phyloP scores from a whole-genome alignment of 1,140 invertebrate species.

The Drosophila nikananu region DNA sequence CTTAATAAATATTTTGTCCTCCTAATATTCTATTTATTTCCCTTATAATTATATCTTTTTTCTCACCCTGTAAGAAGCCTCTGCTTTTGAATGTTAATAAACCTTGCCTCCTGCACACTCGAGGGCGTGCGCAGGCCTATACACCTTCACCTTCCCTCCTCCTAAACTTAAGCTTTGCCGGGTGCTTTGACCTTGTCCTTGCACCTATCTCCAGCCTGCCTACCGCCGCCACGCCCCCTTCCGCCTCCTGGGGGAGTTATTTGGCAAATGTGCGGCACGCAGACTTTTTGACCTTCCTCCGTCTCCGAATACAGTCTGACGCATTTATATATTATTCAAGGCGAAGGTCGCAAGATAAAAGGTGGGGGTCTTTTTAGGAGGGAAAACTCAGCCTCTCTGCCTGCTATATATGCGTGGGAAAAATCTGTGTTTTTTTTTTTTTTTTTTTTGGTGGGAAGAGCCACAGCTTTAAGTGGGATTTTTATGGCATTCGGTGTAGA shows the following conservation, averaged over 20 bases:
- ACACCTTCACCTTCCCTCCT: not conserved
- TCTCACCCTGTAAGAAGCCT: constrained; percentile 15
- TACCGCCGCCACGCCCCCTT: constrained; percentile 12
- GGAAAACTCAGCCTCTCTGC: not conserved
- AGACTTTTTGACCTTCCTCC: constrained; percentile 54
- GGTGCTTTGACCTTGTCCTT: constrained; percentile 83
- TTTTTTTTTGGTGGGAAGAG: not conserved
- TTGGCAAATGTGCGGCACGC: constrained; percentile 80
- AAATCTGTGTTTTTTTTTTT: constrained; percentile 54
- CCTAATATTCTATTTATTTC: not conserved
- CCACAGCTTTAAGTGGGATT: constrained; percentile 66
- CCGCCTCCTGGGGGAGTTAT: constrained; percentile 67
- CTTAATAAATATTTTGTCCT: not conserved
- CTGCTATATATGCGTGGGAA: constrained; percentile 68
- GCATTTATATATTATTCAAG: constrained; percentile 77
- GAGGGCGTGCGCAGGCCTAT: constrained; percentile 51
- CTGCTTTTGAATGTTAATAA: constrained; percentile 74
- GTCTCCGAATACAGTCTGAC: constrained; percentile 53
- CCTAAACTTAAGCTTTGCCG: constrained; percentile 41
- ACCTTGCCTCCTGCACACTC: constrained; percentile 53
- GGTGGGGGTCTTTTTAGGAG: not conserved
- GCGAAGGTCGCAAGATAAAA: constrained; percentile 56
- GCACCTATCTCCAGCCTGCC: constrained; percentile 34
- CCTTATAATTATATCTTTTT: not conserved
- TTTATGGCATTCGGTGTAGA: constrained; percentile 76